Percentiles rank a stretch among this genome's conserved stretches.
phyloP scores from a whole-genome alignment of 2,797 vertebrate species.

The Syndactyla subalaris region DNA sequence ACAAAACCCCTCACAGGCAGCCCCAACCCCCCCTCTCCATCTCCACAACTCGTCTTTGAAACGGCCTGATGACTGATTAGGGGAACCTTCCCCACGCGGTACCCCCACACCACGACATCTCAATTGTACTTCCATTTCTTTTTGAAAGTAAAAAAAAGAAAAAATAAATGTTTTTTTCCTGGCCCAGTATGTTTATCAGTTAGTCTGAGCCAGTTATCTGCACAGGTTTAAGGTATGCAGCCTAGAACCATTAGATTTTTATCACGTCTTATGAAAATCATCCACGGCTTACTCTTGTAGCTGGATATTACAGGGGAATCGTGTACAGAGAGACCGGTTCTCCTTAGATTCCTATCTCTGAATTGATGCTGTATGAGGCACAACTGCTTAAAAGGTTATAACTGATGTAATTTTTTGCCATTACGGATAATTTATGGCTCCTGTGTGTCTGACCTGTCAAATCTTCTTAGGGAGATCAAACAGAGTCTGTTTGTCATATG shows the following conservation, averaged over 20 bases:
- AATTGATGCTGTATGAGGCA: slow-evolving; percentile 59
- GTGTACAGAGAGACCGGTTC: slow-evolving; percentile 11
- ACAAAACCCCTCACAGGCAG: neutral
- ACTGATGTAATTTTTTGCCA: slow-evolving; percentile 77
- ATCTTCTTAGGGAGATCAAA: slow-evolving; percentile 71
- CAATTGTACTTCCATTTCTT: slow-evolving; percentile 39
- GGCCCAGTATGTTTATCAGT: slow-evolving; percentile 36
- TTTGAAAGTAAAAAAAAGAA: slow-evolving; percentile 31
- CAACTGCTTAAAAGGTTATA: slow-evolving; percentile 68
- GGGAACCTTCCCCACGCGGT: neutral
- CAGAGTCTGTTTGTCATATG: slow-evolving; percentile 52
- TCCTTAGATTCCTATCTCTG: slow-evolving; percentile 61
- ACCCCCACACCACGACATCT: slow-evolving; percentile 43
- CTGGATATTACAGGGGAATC: slow-evolving; percentile 43
- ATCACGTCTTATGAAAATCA: slow-evolving; percentile 58
- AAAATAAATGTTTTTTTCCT: neutral
- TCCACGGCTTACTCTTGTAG: slow-evolving; percentile 37
- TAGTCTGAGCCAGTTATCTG: slow-evolving; percentile 44
- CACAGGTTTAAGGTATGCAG: slow-evolving; percentile 15
- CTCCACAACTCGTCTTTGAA: slow-evolving; percentile 19
- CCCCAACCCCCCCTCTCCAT: neutral
- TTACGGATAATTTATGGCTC: slow-evolving; percentile 76
- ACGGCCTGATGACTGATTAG: slow-evolving; percentile 44
- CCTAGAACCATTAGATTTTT: slow-evolving; percentile 67
- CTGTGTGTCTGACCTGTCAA: slow-evolving; percentile 75